Percentiles rank a stretch among this genome's conserved stretches.
Conservation (phyloP, 2,888 invertebrate genomes). For the Dryomyza anilis region DNA sequence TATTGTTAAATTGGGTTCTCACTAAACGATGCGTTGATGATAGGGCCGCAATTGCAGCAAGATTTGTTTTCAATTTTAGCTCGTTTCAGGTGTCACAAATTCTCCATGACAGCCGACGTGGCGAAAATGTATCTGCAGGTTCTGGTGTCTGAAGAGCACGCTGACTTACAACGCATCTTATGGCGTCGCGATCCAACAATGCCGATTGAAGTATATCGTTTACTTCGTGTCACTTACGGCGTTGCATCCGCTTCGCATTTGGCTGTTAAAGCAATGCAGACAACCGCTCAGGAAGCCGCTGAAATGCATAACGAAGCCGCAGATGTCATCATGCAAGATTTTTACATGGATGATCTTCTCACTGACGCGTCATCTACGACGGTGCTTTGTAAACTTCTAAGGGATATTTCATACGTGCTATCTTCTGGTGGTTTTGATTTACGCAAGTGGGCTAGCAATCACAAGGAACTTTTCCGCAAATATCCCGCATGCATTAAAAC, state of each 20-base stretch:
- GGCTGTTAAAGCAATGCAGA: background rate
- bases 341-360: too few relatives aligned
- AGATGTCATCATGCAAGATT: too few relatives aligned
- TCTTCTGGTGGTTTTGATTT: too few relatives aligned
- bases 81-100: slow-evolving; percentile 15
- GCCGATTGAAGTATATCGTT: background rate
- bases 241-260: background rate
- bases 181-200: background rate
- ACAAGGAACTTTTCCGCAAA: too few relatives aligned
- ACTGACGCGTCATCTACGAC: too few relatives aligned
- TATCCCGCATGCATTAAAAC: too few relatives aligned
- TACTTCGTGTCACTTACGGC: background rate
- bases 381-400: too few relatives aligned
- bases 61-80: slow-evolving; percentile 6
- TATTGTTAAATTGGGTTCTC: background rate
- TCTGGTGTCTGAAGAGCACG: too few relatives aligned
- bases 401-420: too few relatives aligned
- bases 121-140: background rate
- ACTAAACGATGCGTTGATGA: slow-evolving; percentile 9
- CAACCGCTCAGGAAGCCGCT: too few relatives aligned
- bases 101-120: slow-evolving; percentile 16
- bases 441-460: too few relatives aligned
- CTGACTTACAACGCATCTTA: background rate
- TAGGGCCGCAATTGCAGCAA: slow-evolving; percentile 6
- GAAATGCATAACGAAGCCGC: too few relatives aligned